These are phyloP conservation scores for Polia nebulosa DNA, from an alignment of 2,888 invertebrate species.

Conservation along the genomic window DNA sequence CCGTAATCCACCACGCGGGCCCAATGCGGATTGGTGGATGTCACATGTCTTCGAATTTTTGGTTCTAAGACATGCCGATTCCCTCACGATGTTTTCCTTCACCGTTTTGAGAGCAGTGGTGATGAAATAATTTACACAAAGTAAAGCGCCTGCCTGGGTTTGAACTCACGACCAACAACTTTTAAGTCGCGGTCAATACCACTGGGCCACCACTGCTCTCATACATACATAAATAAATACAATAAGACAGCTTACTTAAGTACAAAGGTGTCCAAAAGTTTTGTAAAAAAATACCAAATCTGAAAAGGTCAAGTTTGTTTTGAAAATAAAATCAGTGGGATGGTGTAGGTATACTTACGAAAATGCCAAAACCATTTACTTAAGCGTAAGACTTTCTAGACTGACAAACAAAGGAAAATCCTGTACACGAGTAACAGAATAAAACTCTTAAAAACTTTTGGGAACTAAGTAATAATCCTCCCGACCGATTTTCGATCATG, in stretches of 20 bases:
- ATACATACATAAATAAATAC: neutral
- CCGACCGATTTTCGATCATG: no score
- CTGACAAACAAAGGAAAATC: slow-evolving; percentile 1
- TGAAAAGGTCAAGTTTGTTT: slow-evolving; percentile 9
- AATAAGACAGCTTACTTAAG: neutral
- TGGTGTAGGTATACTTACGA: neutral
- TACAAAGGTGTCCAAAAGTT: neutral
- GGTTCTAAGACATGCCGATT: no score
- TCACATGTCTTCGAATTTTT: no score
- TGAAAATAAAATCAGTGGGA: neutral
- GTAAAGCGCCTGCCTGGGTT: no score
- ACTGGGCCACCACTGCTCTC: no score
- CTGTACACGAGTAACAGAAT: slow-evolving; percentile 7
- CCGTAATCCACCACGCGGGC: no score
- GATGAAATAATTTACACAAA: no score
- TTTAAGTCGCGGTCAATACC: no score
- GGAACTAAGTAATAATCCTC: neutral
- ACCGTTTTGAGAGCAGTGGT: no score
- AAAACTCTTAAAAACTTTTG: neutral
- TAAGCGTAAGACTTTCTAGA: slow-evolving; percentile 5
- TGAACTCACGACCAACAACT: no score
- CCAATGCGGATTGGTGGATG: no score
- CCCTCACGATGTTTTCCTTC: no score
- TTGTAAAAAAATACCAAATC: neutral
- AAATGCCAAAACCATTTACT: neutral